Evolutionary conservation across 2,888 invertebrate genomes (phyloP), one percentile per base, ranked within the genome.

Genomic region (Coenonympha arcania): DNA sequence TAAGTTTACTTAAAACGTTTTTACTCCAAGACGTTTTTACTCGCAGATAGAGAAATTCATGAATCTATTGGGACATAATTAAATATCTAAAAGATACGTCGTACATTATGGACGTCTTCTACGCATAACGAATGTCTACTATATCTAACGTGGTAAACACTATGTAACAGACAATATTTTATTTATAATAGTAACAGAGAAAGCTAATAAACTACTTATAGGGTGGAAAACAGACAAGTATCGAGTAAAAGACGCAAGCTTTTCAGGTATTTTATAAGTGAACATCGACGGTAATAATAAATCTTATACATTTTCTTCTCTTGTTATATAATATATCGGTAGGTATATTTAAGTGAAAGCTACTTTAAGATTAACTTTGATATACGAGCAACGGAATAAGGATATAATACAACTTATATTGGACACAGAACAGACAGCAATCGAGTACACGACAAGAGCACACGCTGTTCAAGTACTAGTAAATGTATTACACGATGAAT

Each of bases 121-220:
- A n/a, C n/a, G n/a, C n/a, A 30, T 4, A 13, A 28, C 18, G 19
- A 30, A 13, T 41, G 30, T 41, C 41, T 41, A 19, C 19, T 18
- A 30, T 41, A n/a, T n/a, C n/a, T n/a, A 41, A 41, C 30, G 11
- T 30, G 18, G 30, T 41, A 19, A 9, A 40, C 6, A 40, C n/a
- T n/a, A n/a, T 16, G 24, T 24, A 26, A 26, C 11, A 41, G 28
- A 28, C n/a, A n/a, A n/a, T n/a, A n/a, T n/a, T n/a, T 41, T 41
- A 41, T 41, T 18, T 41, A 41, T 30, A 28, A 11, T 18, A 19
- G 41, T 41, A 19, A 28, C 41, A 41, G 41, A 11, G 11, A 41
- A 41, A 30, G 19, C 41, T 41, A 19, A 30, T 41, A 41, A 41
- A 30, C 41, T 41, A 30, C 41, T 41, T 41, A 41, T 19, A 41